phyloP scores from a whole-genome alignment of 2,888 invertebrate genomes.

The Ommatoiulus sabulosus region DNA sequence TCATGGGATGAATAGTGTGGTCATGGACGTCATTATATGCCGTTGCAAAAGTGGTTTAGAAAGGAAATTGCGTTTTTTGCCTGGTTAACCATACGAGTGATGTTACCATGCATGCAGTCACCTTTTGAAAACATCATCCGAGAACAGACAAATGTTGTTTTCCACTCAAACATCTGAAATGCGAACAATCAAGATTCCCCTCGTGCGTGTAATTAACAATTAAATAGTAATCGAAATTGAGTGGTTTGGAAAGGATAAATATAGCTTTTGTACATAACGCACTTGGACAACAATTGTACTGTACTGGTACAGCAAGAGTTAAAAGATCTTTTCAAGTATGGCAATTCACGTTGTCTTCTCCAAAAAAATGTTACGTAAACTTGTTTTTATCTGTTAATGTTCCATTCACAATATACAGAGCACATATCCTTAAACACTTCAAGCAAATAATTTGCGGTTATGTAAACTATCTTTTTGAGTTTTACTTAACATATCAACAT shows the following conservation, averaged over 20 bases:
- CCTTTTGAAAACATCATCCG: not conserved
- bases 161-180: not conserved
- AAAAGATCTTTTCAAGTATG: no score
- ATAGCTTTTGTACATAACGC: no score
- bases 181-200: not conserved
- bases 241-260: not conserved
- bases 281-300: no score
- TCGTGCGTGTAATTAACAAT: not conserved
- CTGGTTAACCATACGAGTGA: not conserved
- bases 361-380: no score
- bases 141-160: not conserved
- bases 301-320: no score
- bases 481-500: no score
- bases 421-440: no score
- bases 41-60: not conserved
- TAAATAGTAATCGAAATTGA: not conserved
- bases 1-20: not conserved
- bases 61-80: not conserved
- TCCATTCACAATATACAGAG: no score
- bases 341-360: no score
- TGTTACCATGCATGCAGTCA: not conserved
- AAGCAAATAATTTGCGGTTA: no score
- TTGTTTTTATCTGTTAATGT: no score
- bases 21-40: not conserved
- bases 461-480: no score